Base-by-base conservation (phyloP, 2,797 vertebrate species). In the Artibeus lituratus region DNA sequence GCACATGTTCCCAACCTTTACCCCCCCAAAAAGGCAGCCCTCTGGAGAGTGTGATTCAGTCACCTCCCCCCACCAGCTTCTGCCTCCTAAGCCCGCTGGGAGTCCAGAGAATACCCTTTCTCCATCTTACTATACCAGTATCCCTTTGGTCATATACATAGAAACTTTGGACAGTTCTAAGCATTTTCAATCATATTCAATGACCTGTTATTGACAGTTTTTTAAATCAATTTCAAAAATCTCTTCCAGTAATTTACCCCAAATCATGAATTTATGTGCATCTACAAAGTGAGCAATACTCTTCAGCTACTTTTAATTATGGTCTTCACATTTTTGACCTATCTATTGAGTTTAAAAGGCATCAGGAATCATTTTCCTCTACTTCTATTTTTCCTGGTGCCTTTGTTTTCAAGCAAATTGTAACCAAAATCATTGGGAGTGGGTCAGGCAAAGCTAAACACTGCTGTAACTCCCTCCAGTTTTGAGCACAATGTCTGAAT, bases 161-260 rank as follows among this genome's bases (percentile, higher is more conserved):
- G 69, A 84, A 24, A 5, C 32, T 92, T 29, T 42, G 51, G 39
- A n/a, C 14, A 82, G 19, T 67, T 95, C 35, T 81, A 32, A 83
- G 37, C 29, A 88, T 76, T 92, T 96, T 59, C 76, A 26, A 62
- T 82, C 78, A 78, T 70, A 95, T 69, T 93, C 74, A 90, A 59
- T 80, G 65, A 85, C 5, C 74, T 90, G 29, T 53, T 69, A 35
- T 15, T 55, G 65, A 85, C 12, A 69, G 22, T 67, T 91, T 44
- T 82, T 70, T 69, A 77, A 47, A 86, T 39, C 69, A 87, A 88
- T 39, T 82, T 92, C 76, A 91, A 94, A 59, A 65, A 55, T 85
- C 47, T 90, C 47, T 95, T 67, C 89, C 94, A 85, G 55, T n/a
- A 89, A 35, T 35, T 85, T 53, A 16, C 26, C n/a, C 37, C 70